These are phyloP conservation scores for Dicyrtoma fusca DNA, from an alignment of 2,888 invertebrate species.

Conservation along the genomic window DNA sequence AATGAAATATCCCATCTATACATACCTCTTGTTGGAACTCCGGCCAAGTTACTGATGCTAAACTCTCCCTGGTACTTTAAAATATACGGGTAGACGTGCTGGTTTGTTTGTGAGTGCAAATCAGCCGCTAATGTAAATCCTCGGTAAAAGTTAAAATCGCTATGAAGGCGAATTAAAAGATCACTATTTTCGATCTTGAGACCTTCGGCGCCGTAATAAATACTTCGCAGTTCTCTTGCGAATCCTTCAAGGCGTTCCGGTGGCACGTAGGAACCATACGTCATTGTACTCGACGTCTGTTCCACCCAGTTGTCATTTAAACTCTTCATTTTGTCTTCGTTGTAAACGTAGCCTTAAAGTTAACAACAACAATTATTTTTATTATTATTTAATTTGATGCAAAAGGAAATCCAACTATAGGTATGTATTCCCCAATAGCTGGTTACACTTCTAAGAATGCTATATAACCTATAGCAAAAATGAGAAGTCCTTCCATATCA, in stretches of 20 bases:
- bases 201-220: too few relatives aligned
- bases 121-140: not conserved
- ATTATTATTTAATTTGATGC: too few relatives aligned
- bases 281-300: not conserved
- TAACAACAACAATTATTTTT: too few relatives aligned
- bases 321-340: not conserved
- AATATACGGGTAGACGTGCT: constrained; percentile 4
- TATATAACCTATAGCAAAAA: not conserved
- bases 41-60: not conserved
- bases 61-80: constrained; percentile 5
- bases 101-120: not conserved
- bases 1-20: too few relatives aligned
- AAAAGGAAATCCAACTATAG: too few relatives aligned
- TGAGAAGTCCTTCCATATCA: constrained; percentile 4
- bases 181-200: not conserved
- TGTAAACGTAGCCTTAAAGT: not conserved
- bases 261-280: not conserved
- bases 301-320: not conserved
- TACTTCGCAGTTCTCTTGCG: too few relatives aligned
- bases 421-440: too few relatives aligned
- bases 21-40: not conserved
- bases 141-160: not conserved
- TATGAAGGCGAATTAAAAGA: constrained; percentile 1
- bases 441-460: too few relatives aligned
- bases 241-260: not conserved